Conservation (phyloP, 2,888 invertebrate species). For the Norana najaformis region DNA sequence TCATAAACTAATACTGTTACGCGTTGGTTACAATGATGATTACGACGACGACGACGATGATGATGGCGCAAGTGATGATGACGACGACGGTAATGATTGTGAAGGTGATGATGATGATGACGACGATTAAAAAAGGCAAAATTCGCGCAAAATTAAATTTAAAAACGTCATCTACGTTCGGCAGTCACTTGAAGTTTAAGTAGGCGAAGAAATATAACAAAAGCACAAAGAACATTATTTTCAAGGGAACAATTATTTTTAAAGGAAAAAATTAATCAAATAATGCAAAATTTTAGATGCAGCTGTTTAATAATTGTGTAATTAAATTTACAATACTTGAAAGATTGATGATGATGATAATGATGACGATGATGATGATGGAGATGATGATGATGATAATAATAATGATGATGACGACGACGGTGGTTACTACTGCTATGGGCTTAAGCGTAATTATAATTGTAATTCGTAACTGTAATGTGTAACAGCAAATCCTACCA, state of each 20-base stretch:
- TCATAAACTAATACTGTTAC: neutral
- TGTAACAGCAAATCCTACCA: conserved; percentile 71
- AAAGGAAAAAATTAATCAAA: too few relatives aligned
- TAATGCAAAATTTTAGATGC: too few relatives aligned
- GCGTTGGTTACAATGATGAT: neutral
- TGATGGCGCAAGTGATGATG: neutral
- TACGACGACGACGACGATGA: neutral
- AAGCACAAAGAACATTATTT: too few relatives aligned
- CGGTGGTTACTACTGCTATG: neutral
- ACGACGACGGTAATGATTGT: neutral
- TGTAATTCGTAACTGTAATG: neutral
- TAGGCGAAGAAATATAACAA: too few relatives aligned
- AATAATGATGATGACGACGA: neutral
- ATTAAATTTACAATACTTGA: too few relatives aligned
- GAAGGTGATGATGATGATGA: neutral
- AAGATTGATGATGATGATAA: too few relatives aligned
- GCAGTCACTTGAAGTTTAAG: too few relatives aligned
- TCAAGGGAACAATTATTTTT: too few relatives aligned
- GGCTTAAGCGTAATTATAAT: conserved; percentile 21
- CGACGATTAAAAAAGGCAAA: too few relatives aligned
- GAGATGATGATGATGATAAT: neutral
- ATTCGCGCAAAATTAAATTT: too few relatives aligned
- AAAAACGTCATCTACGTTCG: too few relatives aligned
- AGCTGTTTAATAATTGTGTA: too few relatives aligned
- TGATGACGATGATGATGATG: neutral